These are phyloP conservation scores for Pampus argenteus DNA, from an alignment of 2,797 vertebrate genomes.

Conservation along the genomic window DNA sequence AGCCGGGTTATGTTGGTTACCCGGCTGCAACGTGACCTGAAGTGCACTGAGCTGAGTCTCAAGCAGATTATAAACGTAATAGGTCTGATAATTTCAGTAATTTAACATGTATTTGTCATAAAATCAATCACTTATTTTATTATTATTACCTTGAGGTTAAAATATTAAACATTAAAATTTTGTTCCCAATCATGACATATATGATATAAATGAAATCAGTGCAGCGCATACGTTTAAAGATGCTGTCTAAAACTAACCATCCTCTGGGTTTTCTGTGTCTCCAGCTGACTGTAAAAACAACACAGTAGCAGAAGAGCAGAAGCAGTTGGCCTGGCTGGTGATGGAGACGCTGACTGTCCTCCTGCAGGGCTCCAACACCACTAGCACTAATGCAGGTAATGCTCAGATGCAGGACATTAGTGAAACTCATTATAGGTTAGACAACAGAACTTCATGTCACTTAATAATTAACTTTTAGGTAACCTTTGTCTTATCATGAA, in stretches of 20 bases:
- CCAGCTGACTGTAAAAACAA: slow-evolving; percentile 92
- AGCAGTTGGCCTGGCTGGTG: slow-evolving; percentile 94
- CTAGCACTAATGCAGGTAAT: slow-evolving; percentile 83
- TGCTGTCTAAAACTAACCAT: not conserved
- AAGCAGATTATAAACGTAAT: not conserved
- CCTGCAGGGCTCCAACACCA: slow-evolving; percentile 96
- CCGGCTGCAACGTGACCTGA: no score
- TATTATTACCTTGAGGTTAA: not conserved
- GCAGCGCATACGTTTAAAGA: not conserved
- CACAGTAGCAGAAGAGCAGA: slow-evolving; percentile 93
- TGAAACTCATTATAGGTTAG: not conserved
- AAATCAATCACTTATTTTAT: not conserved
- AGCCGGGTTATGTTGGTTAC: no score
- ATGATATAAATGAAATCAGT: no score
- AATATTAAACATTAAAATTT: not conserved
- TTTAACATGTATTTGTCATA: not conserved
- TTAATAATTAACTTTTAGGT: slow-evolving; percentile 7
- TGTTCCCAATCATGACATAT: no score
- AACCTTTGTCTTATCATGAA: not conserved
- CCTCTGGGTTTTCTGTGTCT: not conserved
- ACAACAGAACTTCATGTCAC: not conserved
- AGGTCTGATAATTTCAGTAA: no score
- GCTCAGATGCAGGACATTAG: not conserved
- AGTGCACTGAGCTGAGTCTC: not conserved
- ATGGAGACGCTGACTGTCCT: slow-evolving; percentile 97